Evolutionary conservation across 2,888 invertebrate species (phyloP), one percentile per base, ranked within the genome.

Genomic region (Epinotia brunnichana): DNA sequence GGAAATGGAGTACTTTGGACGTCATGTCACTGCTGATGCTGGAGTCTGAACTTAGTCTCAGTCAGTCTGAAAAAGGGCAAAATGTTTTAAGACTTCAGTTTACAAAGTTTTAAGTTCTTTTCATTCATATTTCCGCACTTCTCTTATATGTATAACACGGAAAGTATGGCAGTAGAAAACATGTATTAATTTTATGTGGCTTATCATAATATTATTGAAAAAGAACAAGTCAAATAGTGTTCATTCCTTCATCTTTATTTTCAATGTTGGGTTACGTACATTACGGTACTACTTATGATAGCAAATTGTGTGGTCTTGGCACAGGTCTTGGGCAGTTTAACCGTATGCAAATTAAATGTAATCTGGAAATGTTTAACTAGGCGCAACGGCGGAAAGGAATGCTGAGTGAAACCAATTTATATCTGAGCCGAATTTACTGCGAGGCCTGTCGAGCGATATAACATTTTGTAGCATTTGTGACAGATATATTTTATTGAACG

Each of bases 371-470:
- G 9, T 35, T 59, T 21, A 48, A 62, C 61, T 10, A 24, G 29
- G n/a, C 48, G n/a, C 41, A 66, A 56, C 13, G 15, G 15, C 53
- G 54, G 4, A 11, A 54, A 39, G 53, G 53, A 53, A 19, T n/a
- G 9, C 4, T 39, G 64, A 54, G 39, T 44, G 24, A n/a, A 48
- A 41, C 39, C 54, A 54, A 66, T 66, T 66, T 54, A 41, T 10
- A 66, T 10, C 66, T 39, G 21, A 54, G 66, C 54, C 11, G 15
- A 66, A 66, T 66, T 66, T 66, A 66, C 54, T 54, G 66, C 66
- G 21, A 41, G 39, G 39, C 66, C 66, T 56, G 54, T n/a, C 41
- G 7, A 66, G 39, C 21, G 35, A 15, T n/a, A 54, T 15, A 24
- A 41, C 35, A 35, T 56, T 66, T 13, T 15, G 54, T 24, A 7